These are phyloP conservation scores for Cephonodes hylas DNA, from an alignment of 2,888 invertebrate genomes.

Conservation along the genomic window DNA sequence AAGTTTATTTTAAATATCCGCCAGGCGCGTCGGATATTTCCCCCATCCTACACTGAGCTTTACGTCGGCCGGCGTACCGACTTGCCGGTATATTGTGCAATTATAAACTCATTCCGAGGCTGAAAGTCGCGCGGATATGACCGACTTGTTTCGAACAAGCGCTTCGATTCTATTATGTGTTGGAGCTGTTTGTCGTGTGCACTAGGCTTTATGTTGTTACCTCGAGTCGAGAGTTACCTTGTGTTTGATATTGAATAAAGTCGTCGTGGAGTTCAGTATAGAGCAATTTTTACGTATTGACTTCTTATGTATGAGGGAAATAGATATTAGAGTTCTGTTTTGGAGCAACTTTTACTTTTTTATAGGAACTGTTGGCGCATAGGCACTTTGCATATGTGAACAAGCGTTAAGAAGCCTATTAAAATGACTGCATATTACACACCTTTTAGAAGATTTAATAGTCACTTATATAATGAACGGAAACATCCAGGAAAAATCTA, in stretches of 20 bases:
- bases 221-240: background rate
- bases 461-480: too few species aligned
- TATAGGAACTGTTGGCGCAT: too few species aligned
- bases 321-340: too few species aligned
- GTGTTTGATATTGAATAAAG: background rate
- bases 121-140: conserved; percentile 23
- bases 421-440: too few species aligned
- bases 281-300: too few species aligned
- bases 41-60: background rate
- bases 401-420: too few species aligned
- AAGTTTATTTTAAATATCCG: background rate
- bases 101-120: conserved; percentile 30
- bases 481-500: too few species aligned
- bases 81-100: conserved; percentile 29
- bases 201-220: background rate
- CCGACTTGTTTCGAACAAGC: conserved; percentile 14
- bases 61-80: background rate
- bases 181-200: background rate
- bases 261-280: too few species aligned
- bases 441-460: too few species aligned
- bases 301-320: too few species aligned
- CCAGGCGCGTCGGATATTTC: background rate
- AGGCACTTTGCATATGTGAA: too few species aligned
- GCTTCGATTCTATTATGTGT: conserved; percentile 13
- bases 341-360: too few species aligned